Conservation (phyloP, 2,888 invertebrate genomes). For the Tiphia femorata region DNA sequence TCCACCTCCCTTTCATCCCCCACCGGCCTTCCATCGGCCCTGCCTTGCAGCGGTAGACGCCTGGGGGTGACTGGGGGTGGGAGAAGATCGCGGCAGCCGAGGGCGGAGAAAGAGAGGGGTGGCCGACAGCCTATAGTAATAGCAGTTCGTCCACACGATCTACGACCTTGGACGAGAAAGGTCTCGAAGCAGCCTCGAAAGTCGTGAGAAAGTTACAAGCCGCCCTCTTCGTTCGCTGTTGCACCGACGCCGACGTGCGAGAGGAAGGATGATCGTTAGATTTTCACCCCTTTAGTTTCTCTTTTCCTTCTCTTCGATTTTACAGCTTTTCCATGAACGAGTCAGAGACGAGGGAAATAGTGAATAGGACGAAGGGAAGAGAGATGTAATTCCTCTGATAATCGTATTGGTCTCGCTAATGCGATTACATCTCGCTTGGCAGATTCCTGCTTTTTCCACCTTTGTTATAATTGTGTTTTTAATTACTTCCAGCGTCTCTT, state of each 20-base stretch:
- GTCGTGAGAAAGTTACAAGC: conserved; percentile 10
- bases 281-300: too few species aligned
- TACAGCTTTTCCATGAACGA: too few species aligned
- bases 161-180: conserved; percentile 58
- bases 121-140: conserved; percentile 12
- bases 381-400: background rate
- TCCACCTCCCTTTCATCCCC: conserved; percentile 5
- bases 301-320: background rate
- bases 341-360: too few species aligned
- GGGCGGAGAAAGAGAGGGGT: conserved; percentile 31
- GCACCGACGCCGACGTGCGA: too few species aligned
- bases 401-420: background rate
- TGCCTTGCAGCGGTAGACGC: conserved; percentile 33
- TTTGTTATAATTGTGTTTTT: too few species aligned
- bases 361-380: too few species aligned
- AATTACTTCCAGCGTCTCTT: too few species aligned
- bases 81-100: too few species aligned
- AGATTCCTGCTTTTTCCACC: too few species aligned
- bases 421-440: too few species aligned
- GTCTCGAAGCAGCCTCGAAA: conserved; percentile 28
- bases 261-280: too few species aligned
- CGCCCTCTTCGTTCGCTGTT: background rate
- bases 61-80: too few species aligned
- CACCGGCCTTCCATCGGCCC: conserved; percentile 21
- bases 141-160: conserved; percentile 42